Conservation (phyloP, 2,113 vertebrate genomes). For the Stercorarius parasiticus region DNA sequence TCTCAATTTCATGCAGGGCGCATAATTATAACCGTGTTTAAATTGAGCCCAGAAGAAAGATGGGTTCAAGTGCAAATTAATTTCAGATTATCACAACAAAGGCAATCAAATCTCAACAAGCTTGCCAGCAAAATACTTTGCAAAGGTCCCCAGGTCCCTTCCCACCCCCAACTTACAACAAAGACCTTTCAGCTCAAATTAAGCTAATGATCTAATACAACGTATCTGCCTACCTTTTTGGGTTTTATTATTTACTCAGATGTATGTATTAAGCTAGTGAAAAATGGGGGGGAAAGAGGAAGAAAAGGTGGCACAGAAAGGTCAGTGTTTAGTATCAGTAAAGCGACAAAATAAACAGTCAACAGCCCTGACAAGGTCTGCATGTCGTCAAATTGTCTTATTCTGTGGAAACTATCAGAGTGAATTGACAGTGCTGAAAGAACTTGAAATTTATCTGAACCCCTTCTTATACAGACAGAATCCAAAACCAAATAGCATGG, state of each 20-base stretch:
- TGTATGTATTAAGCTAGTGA: slow-evolving; percentile 38
- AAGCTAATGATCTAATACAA: slow-evolving; percentile 84
- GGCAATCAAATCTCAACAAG: slow-evolving; percentile 89
- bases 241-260: slow-evolving; percentile 72
- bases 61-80: slow-evolving; percentile 99
- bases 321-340: slow-evolving; percentile 73
- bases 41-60: slow-evolving; percentile 98
- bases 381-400: slow-evolving; percentile 64
- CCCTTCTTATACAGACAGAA: slow-evolving; percentile 60
- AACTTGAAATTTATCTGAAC: slow-evolving; percentile 66
- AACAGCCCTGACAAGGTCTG: slow-evolving; percentile 62
- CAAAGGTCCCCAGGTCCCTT: slow-evolving; percentile 84
- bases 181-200: slow-evolving; percentile 88
- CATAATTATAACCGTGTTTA: slow-evolving; percentile 94
- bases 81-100: slow-evolving; percentile 99
- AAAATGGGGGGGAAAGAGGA: slow-evolving; percentile 29
- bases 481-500: slow-evolving; percentile 64
- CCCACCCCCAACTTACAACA: slow-evolving; percentile 80
- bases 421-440: slow-evolving; percentile 59
- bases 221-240: slow-evolving; percentile 76
- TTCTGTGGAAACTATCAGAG: slow-evolving; percentile 58
- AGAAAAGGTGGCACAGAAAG: slow-evolving; percentile 61
- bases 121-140: slow-evolving; percentile 88
- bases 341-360: slow-evolving; percentile 77
- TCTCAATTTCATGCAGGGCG: slow-evolving; percentile 88